Evolutionary conservation across 2,113 vertebrate species (phyloP), one percentile per base, ranked within the genome.

Genomic region (Acinonyx jubatus): DNA sequence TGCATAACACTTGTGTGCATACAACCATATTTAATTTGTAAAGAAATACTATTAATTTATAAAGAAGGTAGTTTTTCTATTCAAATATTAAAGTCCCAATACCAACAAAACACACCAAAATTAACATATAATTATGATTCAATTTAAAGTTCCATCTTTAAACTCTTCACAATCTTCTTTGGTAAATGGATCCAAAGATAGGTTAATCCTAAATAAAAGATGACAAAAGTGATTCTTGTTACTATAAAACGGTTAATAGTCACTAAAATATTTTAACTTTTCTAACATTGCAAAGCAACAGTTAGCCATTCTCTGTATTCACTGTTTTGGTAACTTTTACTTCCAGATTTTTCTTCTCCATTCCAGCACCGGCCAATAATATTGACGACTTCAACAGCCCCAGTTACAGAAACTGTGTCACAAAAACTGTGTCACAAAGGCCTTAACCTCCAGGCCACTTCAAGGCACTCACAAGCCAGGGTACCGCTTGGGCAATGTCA

Each of bases 111-210:
- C 18, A 84, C 31, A 63, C 10, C 38, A 71, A 96, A 91, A 73
- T 84, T 74, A 92, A 82, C 45, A 93, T 89, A 88, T 50, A 94
- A 66, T 89, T 86, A 86, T 38, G 38, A 97, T 69, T 93, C 66
- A 85, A 92, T 87, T 97, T 81, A 82, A 94, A 31, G 21, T 79
- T 95, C 14, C 65, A 71, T 88, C 94, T 96, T 96, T 94, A 73
- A 81, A 93, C 1, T 97, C 92, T 97, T 97, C 94, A 91, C 57
- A 82, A 73, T 97, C 95, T 94, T 98, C 97, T 87, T 63, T 69
- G 31, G 55, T 50, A 88, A 96, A 89, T 3, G 93, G 87, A 83
- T 91, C 93, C 97, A 96, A 69, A 94, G 50, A 91, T 1, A 88
- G 19, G 73, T 63, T 94, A 94, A 63, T 63, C 94, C 97, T 97